phyloP scores from a whole-genome alignment of 35 echinoderm and acorn worm species.

The Eucidaris tribuloides region DNA sequence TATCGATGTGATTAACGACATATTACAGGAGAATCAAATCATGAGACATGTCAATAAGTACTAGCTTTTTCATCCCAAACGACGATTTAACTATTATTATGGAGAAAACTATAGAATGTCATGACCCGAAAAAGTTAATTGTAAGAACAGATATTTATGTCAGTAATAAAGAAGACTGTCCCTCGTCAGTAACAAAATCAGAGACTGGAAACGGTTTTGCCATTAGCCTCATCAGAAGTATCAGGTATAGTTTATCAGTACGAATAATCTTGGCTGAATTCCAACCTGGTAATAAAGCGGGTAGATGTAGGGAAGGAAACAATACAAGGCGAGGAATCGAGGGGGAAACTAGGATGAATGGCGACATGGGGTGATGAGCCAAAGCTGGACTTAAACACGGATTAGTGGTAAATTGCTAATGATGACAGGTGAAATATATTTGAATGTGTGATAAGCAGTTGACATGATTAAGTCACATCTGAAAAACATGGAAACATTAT shows the following conservation, averaged over 20 bases:
- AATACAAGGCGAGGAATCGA: neutral
- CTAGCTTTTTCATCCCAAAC: no score
- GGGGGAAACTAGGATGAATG: neutral
- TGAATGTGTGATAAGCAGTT: neutral
- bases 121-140: no score
- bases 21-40: no score
- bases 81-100: no score
- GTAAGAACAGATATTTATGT: no score
- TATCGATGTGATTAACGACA: no score
- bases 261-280: slow-evolving; percentile 15
- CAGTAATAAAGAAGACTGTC: no score
- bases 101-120: no score
- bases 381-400: neutral
- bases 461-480: neutral
- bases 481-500: neutral
- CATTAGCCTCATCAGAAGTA: slow-evolving; percentile 16
- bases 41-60: no score
- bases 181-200: no score
- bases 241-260: neutral
- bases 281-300: slow-evolving; percentile 1
- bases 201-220: neutral
- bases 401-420: no score
- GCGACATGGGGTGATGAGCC: slow-evolving; percentile 5
- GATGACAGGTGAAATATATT: neutral
- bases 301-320: slow-evolving; percentile 4